These are phyloP conservation scores for Ictalurus punctatus DNA, from an alignment of 2,113 vertebrate species.

Conservation along the genomic window DNA sequence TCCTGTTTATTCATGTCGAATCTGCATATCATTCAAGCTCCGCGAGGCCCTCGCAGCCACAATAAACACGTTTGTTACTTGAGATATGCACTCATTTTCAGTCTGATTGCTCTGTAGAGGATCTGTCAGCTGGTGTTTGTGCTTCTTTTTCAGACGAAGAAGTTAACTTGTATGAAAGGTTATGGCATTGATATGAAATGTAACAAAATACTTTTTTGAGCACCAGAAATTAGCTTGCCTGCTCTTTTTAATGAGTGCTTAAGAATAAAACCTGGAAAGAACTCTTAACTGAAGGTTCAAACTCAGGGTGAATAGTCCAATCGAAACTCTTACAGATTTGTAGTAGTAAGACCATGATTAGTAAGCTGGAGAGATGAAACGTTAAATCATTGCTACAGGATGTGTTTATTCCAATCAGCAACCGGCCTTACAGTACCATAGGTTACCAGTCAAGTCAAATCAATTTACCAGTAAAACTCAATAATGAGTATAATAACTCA, in stretches of 20 bases:
- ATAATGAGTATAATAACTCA: background rate
- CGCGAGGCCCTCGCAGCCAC: background rate
- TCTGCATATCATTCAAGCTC: conserved; percentile 22
- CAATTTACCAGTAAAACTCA: background rate
- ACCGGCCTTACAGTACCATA: background rate
- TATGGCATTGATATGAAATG: background rate
- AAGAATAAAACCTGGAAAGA: background rate
- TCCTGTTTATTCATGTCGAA: conserved; percentile 4
- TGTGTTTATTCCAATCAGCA: background rate
- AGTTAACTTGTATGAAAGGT: background rate
- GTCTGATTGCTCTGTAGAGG: background rate
- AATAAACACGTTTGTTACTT: conserved; percentile 20
- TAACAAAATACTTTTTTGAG: background rate
- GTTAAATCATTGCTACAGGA: background rate
- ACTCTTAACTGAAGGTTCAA: background rate
- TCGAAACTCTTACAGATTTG: too few species aligned
- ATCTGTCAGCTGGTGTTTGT: conserved; percentile 5
- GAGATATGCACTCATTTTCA: conserved; percentile 1
- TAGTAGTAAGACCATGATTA: too few species aligned
- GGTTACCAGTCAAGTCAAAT: background rate
- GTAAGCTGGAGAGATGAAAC: background rate
- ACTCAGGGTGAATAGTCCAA: background rate
- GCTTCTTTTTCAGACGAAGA: background rate
- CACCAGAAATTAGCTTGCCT: background rate
- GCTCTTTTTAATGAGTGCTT: background rate